Percentiles rank a stretch among this genome's conserved stretches.
phyloP scores from a whole-genome alignment of 2,113 vertebrate species.

The Bungarus multicinctus region DNA sequence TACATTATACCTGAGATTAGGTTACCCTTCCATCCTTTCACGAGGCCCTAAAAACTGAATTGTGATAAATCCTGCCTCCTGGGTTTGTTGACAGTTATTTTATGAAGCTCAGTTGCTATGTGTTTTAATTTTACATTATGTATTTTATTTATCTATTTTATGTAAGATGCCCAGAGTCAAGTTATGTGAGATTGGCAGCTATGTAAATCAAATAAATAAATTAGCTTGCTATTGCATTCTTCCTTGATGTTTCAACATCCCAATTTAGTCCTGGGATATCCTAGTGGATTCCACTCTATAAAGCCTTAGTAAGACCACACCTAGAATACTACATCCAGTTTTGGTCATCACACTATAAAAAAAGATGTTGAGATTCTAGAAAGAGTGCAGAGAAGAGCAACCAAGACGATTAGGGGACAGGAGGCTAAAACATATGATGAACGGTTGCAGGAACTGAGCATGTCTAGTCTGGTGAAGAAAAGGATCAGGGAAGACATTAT shows the following conservation, averaged over 20 bases:
- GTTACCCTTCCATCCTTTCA: not conserved
- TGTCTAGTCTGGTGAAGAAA: too few species aligned
- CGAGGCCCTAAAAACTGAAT: not conserved
- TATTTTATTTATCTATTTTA: not conserved
- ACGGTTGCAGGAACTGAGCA: too few species aligned
- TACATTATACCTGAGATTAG: not conserved
- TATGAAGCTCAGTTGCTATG: not conserved
- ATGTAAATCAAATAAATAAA: not conserved
- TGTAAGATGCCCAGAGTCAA: not conserved
- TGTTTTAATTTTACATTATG: not conserved
- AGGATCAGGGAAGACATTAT: too few species aligned
- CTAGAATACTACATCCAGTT: too few species aligned
- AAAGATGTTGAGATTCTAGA: too few species aligned
- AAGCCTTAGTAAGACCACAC: too few species aligned
- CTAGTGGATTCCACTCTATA: not conserved
- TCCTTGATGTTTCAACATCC: not conserved
- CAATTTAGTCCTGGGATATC: not conserved
- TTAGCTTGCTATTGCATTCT: not conserved
- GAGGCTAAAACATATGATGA: too few species aligned
- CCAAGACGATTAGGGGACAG: too few species aligned
- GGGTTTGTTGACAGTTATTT: not conserved
- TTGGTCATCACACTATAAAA: too few species aligned
- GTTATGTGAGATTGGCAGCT: not conserved
- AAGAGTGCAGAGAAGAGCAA: too few species aligned
- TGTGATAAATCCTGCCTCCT: not conserved